Evolutionary conservation across 2,888 invertebrate species (phyloP).

Genomic region (Drosophila buzzatii): DNA sequence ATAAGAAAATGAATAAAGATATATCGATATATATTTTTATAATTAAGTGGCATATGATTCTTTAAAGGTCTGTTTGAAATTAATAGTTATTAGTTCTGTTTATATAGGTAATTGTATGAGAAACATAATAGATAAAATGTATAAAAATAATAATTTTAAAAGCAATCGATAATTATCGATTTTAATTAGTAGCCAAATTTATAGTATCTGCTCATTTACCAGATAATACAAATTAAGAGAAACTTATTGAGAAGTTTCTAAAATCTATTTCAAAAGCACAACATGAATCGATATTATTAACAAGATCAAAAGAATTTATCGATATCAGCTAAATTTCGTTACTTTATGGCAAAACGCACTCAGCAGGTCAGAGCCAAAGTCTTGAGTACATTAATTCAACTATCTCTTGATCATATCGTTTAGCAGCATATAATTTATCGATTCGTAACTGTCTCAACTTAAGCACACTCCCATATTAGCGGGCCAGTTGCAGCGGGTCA

Average conservation of each 20-base stretch:
- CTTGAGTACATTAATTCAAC: not conserved
- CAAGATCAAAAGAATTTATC: not conserved
- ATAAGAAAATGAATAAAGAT: not conserved
- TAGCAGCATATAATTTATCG: constrained; percentile 2
- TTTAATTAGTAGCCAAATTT: not conserved
- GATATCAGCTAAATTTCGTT: too few species aligned
- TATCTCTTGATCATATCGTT: not conserved
- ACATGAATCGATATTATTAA: not conserved
- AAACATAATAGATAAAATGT: too few species aligned
- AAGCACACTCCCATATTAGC: not conserved
- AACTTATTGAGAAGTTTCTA: too few species aligned
- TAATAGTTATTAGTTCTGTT: too few species aligned
- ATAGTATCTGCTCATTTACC: not conserved
- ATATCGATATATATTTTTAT: not conserved
- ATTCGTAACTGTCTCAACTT: not conserved
- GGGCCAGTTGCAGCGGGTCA: not conserved
- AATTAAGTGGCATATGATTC: not conserved
- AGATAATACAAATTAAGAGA: not conserved
- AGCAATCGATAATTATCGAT: not conserved
- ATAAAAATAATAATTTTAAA: not conserved
- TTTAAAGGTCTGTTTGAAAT: not conserved
- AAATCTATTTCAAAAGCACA: not conserved
- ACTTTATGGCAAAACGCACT: not conserved
- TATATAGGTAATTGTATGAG: not conserved
- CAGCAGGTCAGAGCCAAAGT: not conserved